phyloP scores from a whole-genome alignment of 2,888 invertebrate species.

The Choristoneura rosaceana region DNA sequence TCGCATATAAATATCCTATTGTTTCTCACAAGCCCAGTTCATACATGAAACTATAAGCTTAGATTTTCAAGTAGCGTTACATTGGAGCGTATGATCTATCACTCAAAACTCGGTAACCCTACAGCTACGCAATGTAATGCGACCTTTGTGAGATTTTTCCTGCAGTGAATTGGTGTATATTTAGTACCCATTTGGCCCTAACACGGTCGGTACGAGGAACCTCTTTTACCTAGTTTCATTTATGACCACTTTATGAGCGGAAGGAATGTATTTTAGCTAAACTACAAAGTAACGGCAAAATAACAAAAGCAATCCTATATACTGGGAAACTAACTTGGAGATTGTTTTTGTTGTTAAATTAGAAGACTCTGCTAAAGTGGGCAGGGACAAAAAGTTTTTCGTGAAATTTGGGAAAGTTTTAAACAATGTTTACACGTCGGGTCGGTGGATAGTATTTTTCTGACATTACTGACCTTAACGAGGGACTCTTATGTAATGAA shows the following conservation, averaged over 20 bases:
- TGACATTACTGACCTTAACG: neutral
- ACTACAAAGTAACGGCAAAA: conserved; percentile 34
- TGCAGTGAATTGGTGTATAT: conserved; percentile 8
- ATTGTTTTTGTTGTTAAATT: conserved; percentile 18
- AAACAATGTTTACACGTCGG: neutral
- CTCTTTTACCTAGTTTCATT: conserved; percentile 31
- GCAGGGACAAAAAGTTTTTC: neutral
- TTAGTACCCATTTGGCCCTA: conserved; percentile 28
- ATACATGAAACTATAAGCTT: neutral
- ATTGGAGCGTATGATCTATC: neutral
- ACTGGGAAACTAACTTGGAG: neutral
- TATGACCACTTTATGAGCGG: conserved; percentile 29
- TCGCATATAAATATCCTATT: conserved; percentile 21
- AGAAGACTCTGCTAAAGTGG: conserved; percentile 4
- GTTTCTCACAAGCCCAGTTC: neutral
- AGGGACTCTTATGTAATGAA: neutral
- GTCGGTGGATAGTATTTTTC: neutral
- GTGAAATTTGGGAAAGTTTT: neutral
- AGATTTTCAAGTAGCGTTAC: neutral
- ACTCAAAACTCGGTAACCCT: neutral
- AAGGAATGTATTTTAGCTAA: conserved; percentile 30
- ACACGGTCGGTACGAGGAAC: conserved; percentile 33
- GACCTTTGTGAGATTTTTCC: neutral
- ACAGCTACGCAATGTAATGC: neutral
- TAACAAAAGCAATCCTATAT: neutral